These are phyloP conservation scores for Sitodiplosis mosellana DNA, from an alignment of 1,140 invertebrate species.

Conservation along the genomic window DNA sequence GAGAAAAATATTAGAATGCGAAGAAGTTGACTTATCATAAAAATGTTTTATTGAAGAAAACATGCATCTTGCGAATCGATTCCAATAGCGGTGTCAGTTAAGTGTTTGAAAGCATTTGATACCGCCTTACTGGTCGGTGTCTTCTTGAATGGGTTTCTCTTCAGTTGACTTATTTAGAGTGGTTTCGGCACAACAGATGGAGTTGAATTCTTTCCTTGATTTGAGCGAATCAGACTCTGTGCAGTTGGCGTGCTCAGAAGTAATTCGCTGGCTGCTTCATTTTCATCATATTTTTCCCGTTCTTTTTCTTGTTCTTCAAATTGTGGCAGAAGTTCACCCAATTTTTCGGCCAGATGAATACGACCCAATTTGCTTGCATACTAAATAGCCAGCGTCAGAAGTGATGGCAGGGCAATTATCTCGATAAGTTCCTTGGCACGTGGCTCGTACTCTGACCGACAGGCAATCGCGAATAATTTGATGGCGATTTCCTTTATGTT, in stretches of 20 bases:
- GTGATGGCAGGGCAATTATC: constrained; percentile 52
- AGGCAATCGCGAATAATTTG: constrained; percentile 75
- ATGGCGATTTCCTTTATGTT: constrained; percentile 57
- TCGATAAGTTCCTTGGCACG: constrained; percentile 74
- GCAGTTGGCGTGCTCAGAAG: background rate
- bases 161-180: background rate
- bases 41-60: too few relatives aligned
- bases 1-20: too few relatives aligned
- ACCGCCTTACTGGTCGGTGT: background rate
- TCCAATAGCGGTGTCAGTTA: constrained; percentile 4
- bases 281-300: background rate
- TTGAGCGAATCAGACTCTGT: background rate
- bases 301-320: constrained; percentile 15
- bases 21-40: too few relatives aligned
- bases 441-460: constrained; percentile 63
- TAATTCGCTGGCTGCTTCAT: background rate
- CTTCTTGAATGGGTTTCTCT: constrained; percentile 4
- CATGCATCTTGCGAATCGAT: background rate
- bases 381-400: constrained; percentile 68
- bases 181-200: constrained; percentile 2
- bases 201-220: background rate
- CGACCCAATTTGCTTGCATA: constrained; percentile 63
- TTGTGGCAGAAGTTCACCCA: constrained; percentile 26
- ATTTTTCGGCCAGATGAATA: constrained; percentile 56
- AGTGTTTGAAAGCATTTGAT: constrained; percentile 1